These are phyloP conservation scores for Toxostoma redivivum DNA, from an alignment of 2,113 vertebrate genomes.

Conservation along the genomic window DNA sequence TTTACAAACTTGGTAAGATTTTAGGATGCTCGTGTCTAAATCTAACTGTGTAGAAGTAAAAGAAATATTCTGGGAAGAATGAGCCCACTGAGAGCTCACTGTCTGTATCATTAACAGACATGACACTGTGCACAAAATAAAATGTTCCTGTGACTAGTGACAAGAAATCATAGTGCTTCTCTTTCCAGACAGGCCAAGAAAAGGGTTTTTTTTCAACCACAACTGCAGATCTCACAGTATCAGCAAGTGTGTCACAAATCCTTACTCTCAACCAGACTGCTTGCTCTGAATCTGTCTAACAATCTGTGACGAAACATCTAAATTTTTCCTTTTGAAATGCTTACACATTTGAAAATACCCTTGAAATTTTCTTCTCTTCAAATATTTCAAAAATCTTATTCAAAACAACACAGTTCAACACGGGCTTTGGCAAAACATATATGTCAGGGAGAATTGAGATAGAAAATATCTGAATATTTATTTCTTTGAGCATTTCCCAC, in stretches of 20 bases:
- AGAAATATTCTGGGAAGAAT: neutral
- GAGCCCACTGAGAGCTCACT: neutral
- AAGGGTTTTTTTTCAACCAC: neutral
- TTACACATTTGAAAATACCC: neutral
- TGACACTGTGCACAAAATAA: neutral
- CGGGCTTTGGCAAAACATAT: neutral
- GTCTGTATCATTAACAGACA: neutral
- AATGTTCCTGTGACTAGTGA: neutral
- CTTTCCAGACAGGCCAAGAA: neutral
- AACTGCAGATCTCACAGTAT: neutral
- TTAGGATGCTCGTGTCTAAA: neutral
- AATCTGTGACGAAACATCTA: neutral
- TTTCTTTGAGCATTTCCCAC: neutral
- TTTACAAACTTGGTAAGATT: neutral
- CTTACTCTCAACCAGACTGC: neutral
- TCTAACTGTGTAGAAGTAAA: neutral
- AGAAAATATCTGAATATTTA: neutral
- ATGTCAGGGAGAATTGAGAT: neutral
- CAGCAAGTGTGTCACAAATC: neutral
- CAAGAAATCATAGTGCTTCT: neutral
- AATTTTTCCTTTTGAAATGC: neutral
- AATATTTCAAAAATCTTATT: neutral
- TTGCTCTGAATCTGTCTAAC: slow-evolving; percentile 39
- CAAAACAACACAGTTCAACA: neutral
- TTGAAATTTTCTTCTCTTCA: neutral